Percentiles rank a stretch among this genome's conserved stretches.
phyloP scores from a whole-genome alignment of 2,113 vertebrate species.

The Mormyrus lacerda region DNA sequence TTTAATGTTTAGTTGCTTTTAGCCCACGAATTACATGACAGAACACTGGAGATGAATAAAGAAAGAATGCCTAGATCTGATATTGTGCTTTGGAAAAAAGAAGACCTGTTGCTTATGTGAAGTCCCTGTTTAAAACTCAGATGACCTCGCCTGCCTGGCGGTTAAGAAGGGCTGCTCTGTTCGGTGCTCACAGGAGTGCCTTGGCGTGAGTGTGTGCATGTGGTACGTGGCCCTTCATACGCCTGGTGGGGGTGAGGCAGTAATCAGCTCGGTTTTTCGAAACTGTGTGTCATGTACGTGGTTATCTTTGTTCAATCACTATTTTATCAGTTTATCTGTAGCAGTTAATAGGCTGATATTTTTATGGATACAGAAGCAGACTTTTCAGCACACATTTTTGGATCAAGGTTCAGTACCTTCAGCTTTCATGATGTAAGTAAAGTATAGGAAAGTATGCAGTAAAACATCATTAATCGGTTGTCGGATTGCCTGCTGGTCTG shows the following conservation, averaged over 20 bases:
- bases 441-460: background rate
- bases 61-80: background rate
- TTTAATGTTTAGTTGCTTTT: background rate
- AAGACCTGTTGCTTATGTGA: background rate
- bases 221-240: background rate
- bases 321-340: background rate
- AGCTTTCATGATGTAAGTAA: background rate
- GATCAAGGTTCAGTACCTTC: background rate
- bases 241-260: background rate
- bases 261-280: background rate
- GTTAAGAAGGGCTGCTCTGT: background rate
- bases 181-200: background rate
- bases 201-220: background rate
- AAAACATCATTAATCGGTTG: background rate
- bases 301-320: background rate
- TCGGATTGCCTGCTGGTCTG: background rate
- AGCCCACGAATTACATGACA: background rate
- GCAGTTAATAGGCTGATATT: background rate
- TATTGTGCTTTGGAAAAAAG: background rate
- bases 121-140: background rate
- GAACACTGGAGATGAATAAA: background rate
- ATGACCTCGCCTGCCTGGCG: background rate
- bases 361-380: background rate
- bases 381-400: background rate
- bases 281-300: background rate